A percentile compares a stretch with the other conserved stretches of the same genome.
These are phyloP conservation scores for Solenopsis fugax DNA, from an alignment of 1,140 invertebrate genomes.

Conservation along the genomic window DNA sequence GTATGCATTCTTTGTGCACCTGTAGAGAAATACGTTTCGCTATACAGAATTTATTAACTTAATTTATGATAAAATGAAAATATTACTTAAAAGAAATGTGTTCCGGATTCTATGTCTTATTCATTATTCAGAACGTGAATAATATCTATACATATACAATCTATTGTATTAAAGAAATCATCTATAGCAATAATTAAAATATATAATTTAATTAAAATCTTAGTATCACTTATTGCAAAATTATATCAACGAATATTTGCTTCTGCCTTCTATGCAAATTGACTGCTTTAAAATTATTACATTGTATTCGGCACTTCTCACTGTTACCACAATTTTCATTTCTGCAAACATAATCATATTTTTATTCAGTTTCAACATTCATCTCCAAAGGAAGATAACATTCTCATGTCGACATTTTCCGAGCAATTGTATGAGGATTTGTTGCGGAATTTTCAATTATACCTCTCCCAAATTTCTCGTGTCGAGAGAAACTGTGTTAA, in stretches of 20 bases:
- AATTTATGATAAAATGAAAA: conserved; percentile 1
- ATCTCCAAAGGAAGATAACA: background rate
- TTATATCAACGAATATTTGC: background rate
- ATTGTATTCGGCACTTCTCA: background rate
- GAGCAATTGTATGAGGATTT: background rate
- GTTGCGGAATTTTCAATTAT: conserved; percentile 65
- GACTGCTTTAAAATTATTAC: background rate
- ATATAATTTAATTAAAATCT: background rate
- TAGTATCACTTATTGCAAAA: background rate
- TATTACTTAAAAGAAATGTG: background rate
- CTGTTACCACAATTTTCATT: background rate
- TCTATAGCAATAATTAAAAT: background rate
- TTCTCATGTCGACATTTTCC: conserved; percentile 9
- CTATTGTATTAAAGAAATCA: background rate
- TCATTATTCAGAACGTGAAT: background rate
- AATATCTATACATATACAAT: background rate
- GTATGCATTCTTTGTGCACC: conserved; percentile 3
- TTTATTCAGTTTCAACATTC: background rate
- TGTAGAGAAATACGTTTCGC: background rate
- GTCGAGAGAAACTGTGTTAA: background rate
- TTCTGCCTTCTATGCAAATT: background rate
- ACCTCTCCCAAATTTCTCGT: conserved; percentile 2
- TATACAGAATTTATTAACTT: background rate
- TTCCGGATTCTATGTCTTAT: background rate
- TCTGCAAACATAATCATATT: background rate